Evolutionary conservation across 2,888 invertebrate species (phyloP).

Genomic region (Chrysina gloriosa): DNA sequence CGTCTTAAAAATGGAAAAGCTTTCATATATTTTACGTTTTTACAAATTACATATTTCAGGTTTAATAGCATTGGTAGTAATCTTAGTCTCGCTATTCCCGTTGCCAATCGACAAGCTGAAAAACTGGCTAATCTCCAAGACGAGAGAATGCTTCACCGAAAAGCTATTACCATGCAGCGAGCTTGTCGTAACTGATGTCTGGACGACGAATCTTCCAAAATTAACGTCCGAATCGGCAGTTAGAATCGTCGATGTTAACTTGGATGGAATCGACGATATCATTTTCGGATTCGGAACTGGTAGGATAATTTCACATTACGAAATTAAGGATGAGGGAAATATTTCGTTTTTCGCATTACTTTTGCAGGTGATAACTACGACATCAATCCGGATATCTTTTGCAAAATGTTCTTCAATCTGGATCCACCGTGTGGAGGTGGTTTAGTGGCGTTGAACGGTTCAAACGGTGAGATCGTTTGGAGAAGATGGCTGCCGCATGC

Average conservation of each 20-base stretch:
- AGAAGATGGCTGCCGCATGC: conserved; percentile 78
- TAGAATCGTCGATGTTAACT: conserved; percentile 77
- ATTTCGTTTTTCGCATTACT: not conserved
- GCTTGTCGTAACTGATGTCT: conserved; percentile 71
- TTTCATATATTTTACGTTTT: not conserved
- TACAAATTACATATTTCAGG: conserved; percentile 62
- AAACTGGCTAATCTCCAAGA: conserved; percentile 68
- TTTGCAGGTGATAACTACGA: conserved; percentile 67
- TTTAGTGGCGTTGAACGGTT: conserved; percentile 79
- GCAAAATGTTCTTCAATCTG: conserved; percentile 76
- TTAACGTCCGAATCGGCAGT: conserved; percentile 80
- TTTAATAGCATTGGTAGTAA: conserved; percentile 72
- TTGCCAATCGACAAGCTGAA: conserved; percentile 71
- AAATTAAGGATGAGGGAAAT: not conserved
- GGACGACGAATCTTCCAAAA: conserved; percentile 77
- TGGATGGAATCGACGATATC: conserved; percentile 77
- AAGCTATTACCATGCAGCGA: conserved; percentile 72
- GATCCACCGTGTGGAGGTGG: conserved; percentile 79
- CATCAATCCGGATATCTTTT: conserved; percentile 70
- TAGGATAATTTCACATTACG: conserved; percentile 53
- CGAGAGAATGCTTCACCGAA: conserved; percentile 49
- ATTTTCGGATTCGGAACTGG: conserved; percentile 84
- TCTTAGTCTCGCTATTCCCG: conserved; percentile 75
- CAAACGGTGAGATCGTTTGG: conserved; percentile 79
- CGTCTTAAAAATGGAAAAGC: not conserved